Evolutionary conservation across 2,888 invertebrate genomes (phyloP), one percentile per base, ranked within the genome.

Genomic region (Agapostemon virescens): DNA sequence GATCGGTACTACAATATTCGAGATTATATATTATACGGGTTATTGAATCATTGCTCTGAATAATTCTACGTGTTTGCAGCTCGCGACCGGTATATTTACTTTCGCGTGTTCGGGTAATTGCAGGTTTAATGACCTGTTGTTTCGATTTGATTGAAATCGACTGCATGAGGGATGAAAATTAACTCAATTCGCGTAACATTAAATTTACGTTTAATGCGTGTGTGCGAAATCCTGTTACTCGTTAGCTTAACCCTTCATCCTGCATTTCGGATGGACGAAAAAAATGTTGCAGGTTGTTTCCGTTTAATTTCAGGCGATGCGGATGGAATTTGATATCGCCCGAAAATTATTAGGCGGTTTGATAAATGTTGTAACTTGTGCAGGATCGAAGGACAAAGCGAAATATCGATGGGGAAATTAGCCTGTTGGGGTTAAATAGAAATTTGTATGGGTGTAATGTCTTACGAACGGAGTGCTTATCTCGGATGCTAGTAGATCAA

Each of bases 401-500:
- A 26, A 55, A 26, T 23, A 15, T 2, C 55, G 55, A 15, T 17
- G 26, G 30, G 30, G 58, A 58, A 58, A 58, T 26, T 30, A 9
- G 58, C 17, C 26, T 3, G 0, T 2, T 1, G 17, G 26, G 30
- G 20, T 33, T 33, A 9, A 58, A 58, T 30, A 20, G 64, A 64
- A 40, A 38, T 63, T 36, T 63, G 61, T 63, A 63, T 63, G 33
- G 36, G 20, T 36, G 33, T 13, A 36, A 63, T n/a, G 61, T 63
- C 74, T 79, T 72, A 75, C 79, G 81, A 79, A 61, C 68, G 58
- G 52, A 45, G 71, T 79, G 69, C 64, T 79, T 77, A 69, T 38
- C 52, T 52, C 64, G 68, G 69, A 26, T 79, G 70, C 66, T 36
- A 80, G 75, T 72, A 78, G 81, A 84, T 86, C 79, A 81, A 86